phyloP scores from a whole-genome alignment of 1,140 invertebrate species.

The Hyles euphorbiae region DNA sequence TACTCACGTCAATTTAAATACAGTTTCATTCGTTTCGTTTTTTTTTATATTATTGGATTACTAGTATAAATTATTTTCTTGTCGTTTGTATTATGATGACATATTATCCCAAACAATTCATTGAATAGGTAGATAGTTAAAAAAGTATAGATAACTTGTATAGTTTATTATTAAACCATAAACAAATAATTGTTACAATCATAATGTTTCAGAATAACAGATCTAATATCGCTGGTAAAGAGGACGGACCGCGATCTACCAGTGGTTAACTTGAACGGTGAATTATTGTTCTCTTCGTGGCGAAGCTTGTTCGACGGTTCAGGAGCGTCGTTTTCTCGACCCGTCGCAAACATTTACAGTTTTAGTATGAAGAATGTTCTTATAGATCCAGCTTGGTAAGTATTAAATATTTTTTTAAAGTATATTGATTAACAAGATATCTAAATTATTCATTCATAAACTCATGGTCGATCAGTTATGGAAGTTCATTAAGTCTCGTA shows the following conservation, averaged over 20 bases:
- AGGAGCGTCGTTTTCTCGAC: constrained; percentile 83
- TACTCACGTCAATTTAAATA: too few relatives aligned
- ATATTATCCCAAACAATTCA: too few relatives aligned
- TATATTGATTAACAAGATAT: too few relatives aligned
- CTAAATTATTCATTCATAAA: not conserved
- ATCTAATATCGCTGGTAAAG: constrained; percentile 92
- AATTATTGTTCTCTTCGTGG: constrained; percentile 95
- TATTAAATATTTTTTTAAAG: constrained; percentile 13
- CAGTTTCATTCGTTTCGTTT: too few relatives aligned
- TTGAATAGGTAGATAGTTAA: too few relatives aligned
- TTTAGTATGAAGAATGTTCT: constrained; percentile 95
- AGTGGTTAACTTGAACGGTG: constrained; percentile 91
- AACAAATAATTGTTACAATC: too few relatives aligned
- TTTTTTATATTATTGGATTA: too few relatives aligned
- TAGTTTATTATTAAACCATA: too few relatives aligned
- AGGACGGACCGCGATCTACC: constrained; percentile 82
- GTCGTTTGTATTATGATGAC: too few relatives aligned
- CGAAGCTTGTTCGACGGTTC: constrained; percentile 88
- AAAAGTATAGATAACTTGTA: too few relatives aligned
- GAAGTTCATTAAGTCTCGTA: too few relatives aligned
- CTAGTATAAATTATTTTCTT: too few relatives aligned
- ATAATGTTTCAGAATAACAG: constrained; percentile 80
- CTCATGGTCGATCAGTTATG: not conserved
- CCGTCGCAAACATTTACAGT: constrained; percentile 87
- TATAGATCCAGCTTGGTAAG: constrained; percentile 78